Conservation (phyloP, 1,140 invertebrate species). For the Phortica variegata region DNA sequence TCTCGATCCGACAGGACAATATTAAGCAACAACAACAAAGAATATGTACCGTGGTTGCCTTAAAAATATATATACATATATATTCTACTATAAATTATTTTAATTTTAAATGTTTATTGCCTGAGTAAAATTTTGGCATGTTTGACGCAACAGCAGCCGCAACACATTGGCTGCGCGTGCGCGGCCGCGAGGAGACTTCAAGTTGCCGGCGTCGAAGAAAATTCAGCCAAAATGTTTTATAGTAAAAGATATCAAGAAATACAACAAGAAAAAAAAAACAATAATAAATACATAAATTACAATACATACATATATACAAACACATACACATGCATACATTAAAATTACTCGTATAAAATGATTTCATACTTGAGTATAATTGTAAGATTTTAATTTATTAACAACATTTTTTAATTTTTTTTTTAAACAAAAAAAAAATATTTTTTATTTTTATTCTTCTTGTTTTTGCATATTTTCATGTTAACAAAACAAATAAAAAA, state of each 20-base stretch:
- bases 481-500: conserved; percentile 21
- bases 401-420: neutral
- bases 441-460: conserved; percentile 9
- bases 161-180: conserved; percentile 46
- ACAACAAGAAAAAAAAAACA: no score
- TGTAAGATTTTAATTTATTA: conserved; percentile 16
- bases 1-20: conserved; percentile 52
- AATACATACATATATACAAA: neutral
- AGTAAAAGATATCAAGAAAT: no score
- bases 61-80: conserved; percentile 14
- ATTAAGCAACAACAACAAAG: conserved; percentile 20
- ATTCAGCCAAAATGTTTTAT: no score
- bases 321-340: no score
- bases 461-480: conserved; percentile 29
- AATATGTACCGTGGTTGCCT: conserved; percentile 38
- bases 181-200: conserved; percentile 56
- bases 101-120: neutral
- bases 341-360: no score
- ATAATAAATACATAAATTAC: conserved; percentile 33
- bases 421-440: neutral
- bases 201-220: conserved; percentile 55
- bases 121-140: conserved; percentile 28
- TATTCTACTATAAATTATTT: neutral
- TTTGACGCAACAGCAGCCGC: conserved; percentile 32
- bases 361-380: conserved; percentile 47